Base-by-base conservation (phyloP, 2,797 vertebrate genomes). In the Brotula barbata region DNA sequence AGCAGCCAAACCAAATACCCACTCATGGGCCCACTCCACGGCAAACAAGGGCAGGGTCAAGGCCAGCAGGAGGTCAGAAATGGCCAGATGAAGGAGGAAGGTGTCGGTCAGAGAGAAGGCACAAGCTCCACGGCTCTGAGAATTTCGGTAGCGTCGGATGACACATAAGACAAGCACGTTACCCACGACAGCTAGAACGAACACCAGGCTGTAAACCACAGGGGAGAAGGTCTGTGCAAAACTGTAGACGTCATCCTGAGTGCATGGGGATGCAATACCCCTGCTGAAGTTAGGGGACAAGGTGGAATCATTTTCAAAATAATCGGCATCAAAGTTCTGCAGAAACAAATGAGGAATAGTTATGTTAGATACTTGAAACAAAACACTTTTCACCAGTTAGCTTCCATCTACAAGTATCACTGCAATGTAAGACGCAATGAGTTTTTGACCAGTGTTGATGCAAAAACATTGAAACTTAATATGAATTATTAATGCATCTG, bases 81-180 rank as follows among this genome's bases (percentile, higher is more conserved):
- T 73, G 42, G 93, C 92, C 79, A 94, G 77, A 74, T 94, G 92
- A 3, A 94, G 89, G 61, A 94, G 87, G 71, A 91, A 92, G 20
- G 88, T 91, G 77, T 93, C 90, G 1, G 87, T 91, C 54, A 92
- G 82, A 4, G 89, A 90, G 69, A 89, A 91, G 28, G 88, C 72
- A 15, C 90, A 90, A 37, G 69, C 58, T 14, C 85, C 84, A 0
- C 85, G 59, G 0, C 75, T 74, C 46, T 73, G 79, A 51, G 84
- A 84, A 59, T 40, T 86, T 13, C 88, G 80, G 70, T 91, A 91
- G 50, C 90, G 90, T 0, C 78, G 84, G 69, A 91, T 89, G 61
- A 91, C 91, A 9, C 88, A 86, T 44, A 94, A 67, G 25, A 94
- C 93, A 56, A 94, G 64, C 19, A 83, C 53, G 15, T 94, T 94